Conservation (phyloP, 2,797 vertebrate genomes). For the Lindbergichthys nudifrons region DNA sequence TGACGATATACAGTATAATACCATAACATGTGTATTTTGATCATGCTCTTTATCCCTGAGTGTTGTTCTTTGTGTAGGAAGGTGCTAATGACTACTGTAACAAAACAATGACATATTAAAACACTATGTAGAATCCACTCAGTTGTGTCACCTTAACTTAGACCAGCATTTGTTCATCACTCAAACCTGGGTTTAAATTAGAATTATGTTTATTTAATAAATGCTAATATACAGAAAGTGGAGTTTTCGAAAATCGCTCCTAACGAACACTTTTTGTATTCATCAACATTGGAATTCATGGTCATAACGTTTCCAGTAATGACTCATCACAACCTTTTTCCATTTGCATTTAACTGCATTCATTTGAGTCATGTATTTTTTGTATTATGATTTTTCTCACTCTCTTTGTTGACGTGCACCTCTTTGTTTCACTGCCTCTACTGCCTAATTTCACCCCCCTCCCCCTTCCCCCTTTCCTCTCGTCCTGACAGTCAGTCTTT, state of each 20-base stretch:
- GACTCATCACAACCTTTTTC: background rate
- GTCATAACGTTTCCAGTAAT: background rate
- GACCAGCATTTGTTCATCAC: background rate
- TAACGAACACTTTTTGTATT: background rate
- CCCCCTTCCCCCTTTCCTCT: background rate
- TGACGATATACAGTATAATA: background rate
- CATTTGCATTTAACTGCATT: background rate
- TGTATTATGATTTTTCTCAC: background rate
- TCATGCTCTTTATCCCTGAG: background rate
- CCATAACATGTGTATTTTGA: no score
- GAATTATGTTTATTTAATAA: background rate
- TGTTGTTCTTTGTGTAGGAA: background rate
- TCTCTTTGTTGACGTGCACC: conserved; percentile 40
- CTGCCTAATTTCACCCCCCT: background rate
- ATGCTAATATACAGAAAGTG: background rate
- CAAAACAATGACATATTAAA: background rate
- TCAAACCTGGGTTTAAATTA: background rate
- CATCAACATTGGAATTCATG: background rate
- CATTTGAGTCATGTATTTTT: background rate
- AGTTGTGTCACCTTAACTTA: background rate
- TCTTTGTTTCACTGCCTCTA: conserved; percentile 47
- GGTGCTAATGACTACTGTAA: background rate
- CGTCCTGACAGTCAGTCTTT: conserved; percentile 49
- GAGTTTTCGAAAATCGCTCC: background rate
- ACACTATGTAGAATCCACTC: no score